Base-by-base conservation (phyloP, 2,797 vertebrate species). In the Hafferia zeledoni region DNA sequence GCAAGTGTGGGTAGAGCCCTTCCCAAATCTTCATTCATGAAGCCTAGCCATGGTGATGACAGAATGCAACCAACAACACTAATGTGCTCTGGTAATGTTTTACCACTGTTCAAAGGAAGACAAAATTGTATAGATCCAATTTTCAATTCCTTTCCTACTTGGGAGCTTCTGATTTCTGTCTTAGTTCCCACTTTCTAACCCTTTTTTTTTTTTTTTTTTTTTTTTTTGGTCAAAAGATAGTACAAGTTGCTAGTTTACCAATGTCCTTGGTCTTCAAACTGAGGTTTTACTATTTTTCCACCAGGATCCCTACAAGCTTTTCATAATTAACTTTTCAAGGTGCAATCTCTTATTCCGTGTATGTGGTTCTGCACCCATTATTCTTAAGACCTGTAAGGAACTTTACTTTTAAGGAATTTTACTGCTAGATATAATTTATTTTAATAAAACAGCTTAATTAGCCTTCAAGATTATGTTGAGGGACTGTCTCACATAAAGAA, bases 391-490 rank as follows among this genome's bases (percentile, higher is more conserved):
- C 17, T n/a, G 16, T 17, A 53, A 41, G 2, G 9, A 14, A 68
- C 86, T 87, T 83, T 77, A 74, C 57, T 78, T 91, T 75, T 61
- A 75, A 41, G 41, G 41, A 41, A 41, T 41, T 41, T 41, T 41
- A 41, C 15, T 41, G 9, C 18, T 68, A 17, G 33, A 44, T 52
- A 44, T 47, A 77, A 84, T 61, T 4, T 67, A 60, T 85, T 87
- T 71, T 75, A 93, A 89, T 47, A 8, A 60, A 86, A 75, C 28
- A 70, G 16, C 25, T 88, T 91, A 85, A 90, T 86, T 86, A 90
- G 27, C n/a, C 57, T 61, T 88, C 2, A 7, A 49, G 57, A 68
- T 88, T 70, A 64, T 27, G 24, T 20, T 37, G 25, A 85, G 49
- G 28, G 17, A 86, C 37, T 71, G 49, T 83, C 23, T 95, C 53